Base-by-base conservation (phyloP, 1,140 invertebrate genomes). In the Drosophila punjabiensis region DNA sequence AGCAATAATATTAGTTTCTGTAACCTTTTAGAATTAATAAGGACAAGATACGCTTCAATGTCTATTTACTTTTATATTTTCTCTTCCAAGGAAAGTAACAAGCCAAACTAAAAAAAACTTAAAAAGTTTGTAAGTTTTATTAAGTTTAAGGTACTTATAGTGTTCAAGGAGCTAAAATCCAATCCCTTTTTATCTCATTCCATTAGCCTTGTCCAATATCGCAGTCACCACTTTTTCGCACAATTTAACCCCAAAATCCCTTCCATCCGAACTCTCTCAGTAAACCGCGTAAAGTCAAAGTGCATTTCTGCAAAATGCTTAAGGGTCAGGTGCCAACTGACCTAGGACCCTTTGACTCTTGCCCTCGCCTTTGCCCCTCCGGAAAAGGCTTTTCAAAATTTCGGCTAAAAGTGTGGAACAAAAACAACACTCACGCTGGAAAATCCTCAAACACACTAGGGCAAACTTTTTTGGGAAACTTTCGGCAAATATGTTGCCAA, bases 401-500 rank as follows among this genome's bases (percentile, higher is more conserved):
- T 16, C 24, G 39, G 43, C 35, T 59, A 11, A 61, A 66, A 35
- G 45, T 56, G 32, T 53, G 32, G 18, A 67, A 45, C 43, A 62
- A 63, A 59, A 83, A 64, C 37, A 63, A 75, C 48, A 71, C 68
- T 13, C 50, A 32, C 5, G 24, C 3, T 14, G 47, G 11, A 56
- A 48, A 70, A 50, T 56, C 13, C 63, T 18, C 67, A 43, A 48
- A 50, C 71, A 62, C 55, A 59, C 24, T 33, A 20, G n/a, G 52
- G 32, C 35, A 39, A 73, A 50, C 50, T 66, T 85, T 85, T 81
- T 56, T 32, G 20, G 24, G 6, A 45, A 81, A 85, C 60, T 62
- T 84, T 79, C 24, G 43, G 37, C 52, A 73, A 79, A 79, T 71
- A 56, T 79, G 64, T 67, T 52, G 79, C 64, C 9, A 65, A 61